Base-by-base conservation (phyloP, 2,797 vertebrate species). In the Tachyglossus aculeatus region DNA sequence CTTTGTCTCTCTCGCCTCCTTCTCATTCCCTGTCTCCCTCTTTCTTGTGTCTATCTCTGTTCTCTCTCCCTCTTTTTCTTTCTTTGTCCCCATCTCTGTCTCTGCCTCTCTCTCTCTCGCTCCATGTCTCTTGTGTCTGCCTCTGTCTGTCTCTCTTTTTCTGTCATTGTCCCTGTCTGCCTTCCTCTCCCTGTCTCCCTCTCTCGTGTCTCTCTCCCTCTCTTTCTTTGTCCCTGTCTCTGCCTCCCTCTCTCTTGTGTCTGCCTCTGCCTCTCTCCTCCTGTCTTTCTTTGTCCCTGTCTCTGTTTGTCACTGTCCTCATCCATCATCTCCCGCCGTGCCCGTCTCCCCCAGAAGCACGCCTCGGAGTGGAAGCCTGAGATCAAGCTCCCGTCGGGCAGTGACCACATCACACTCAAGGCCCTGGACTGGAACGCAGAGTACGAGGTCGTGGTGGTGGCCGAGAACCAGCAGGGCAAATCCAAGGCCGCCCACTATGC, bases 401-500 rank as follows among this genome's bases (percentile, higher is more conserved):
- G 95, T 0, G 95, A 96, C 58, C 90, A 97, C 2, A 86, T 95
- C 22, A 83, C 95, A 77, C 95, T 99, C 37, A 95, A 88, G 0
- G 88, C 93, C 2, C 86, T 99, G 81, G 95, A 97, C 12, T 99
- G 97, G 97, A 96, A 99, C 45, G 96, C 95, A 0, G 97, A 98
- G 70, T 99, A 99, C 4, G 94, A 94, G 10, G 93, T 99, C 34
- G 91, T 82, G 0, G 97, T 99, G 86, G 90, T 97, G 57, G 98
- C 97, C 0, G 97, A 96, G 88, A 99, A 99, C 88, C 90, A 95
- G 86, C 96, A 96, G 86, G 98, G 98, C 69, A 97, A 95, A 47
- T 99, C 97, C 10, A 93, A 94, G n/a, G 93, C 96, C 0, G 96
- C 95, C 5, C 91, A 79, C 38, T 92, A 96, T 43, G 90, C 94